phyloP scores from a whole-genome alignment of 2,797 vertebrate species.

The Amblyopsis hoosieri region DNA sequence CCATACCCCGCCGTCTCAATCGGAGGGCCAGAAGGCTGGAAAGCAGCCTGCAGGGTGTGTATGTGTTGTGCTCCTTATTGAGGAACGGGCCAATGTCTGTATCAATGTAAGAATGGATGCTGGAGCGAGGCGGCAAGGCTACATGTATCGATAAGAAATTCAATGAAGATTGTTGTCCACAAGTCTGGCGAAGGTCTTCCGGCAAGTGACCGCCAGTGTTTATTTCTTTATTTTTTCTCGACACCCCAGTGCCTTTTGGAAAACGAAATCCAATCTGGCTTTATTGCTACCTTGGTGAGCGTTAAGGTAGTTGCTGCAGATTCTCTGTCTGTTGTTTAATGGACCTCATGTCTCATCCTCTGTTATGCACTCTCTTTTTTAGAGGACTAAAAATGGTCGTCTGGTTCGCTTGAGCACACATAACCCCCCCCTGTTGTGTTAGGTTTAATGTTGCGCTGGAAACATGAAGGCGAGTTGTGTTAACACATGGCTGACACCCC shows the following conservation, averaged over 20 bases:
- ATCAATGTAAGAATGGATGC: slow-evolving; percentile 56
- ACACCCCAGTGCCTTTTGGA: slow-evolving; percentile 54
- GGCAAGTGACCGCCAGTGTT: slow-evolving; percentile 47
- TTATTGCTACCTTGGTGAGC: slow-evolving; percentile 85
- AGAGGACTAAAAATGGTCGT: background rate
- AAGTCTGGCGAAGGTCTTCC: slow-evolving; percentile 39
- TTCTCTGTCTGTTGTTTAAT: slow-evolving; percentile 86
- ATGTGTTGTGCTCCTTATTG: slow-evolving; percentile 41
- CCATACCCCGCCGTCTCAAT: slow-evolving; percentile 38
- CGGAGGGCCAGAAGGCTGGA: slow-evolving; percentile 45
- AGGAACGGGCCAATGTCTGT: slow-evolving; percentile 42
- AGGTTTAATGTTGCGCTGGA: slow-evolving; percentile 36
- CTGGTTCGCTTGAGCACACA: background rate
- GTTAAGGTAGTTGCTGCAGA: slow-evolving; percentile 86
- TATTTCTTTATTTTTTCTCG: slow-evolving; percentile 53
- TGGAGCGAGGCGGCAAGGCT: slow-evolving; percentile 46
- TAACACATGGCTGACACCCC: slow-evolving; percentile 6
- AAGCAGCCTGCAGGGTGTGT: slow-evolving; percentile 65
- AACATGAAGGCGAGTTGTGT: slow-evolving; percentile 49
- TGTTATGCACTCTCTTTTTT: slow-evolving; percentile 86
- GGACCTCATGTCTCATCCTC: slow-evolving; percentile 86
- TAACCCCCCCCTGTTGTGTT: slow-evolving; percentile 25
- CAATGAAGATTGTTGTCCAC: slow-evolving; percentile 48
- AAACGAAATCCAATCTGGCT: slow-evolving; percentile 83
- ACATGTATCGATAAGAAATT: slow-evolving; percentile 62